These are phyloP conservation scores for Gadopsis bispinosus DNA, from an alignment of 2,797 vertebrate species.

Conservation along the genomic window DNA sequence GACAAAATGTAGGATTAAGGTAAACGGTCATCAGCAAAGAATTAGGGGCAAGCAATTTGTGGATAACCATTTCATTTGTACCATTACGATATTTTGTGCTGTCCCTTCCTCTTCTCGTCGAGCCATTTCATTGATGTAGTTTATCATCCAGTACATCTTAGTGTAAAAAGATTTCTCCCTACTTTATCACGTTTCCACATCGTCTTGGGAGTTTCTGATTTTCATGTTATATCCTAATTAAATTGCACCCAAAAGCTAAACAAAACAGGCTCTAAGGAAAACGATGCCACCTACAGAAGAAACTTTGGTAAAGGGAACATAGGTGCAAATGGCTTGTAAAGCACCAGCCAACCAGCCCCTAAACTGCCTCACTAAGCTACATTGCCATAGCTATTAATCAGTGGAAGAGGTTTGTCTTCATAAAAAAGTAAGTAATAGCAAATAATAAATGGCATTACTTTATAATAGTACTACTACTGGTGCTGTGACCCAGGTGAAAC, in stretches of 20 bases:
- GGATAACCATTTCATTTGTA: background rate
- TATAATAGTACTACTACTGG: background rate
- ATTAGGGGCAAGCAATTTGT: background rate
- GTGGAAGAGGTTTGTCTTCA: too few species aligned
- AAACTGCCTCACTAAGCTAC: background rate
- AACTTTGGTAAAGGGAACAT: too few species aligned
- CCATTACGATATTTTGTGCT: background rate
- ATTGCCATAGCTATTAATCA: background rate
- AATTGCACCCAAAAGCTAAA: too few species aligned
- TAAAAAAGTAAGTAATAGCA: background rate
- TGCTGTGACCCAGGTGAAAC: slow-evolving; percentile 11
- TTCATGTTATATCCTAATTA: background rate
- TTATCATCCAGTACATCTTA: background rate
- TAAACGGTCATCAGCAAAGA: too few species aligned
- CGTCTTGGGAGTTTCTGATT: too few species aligned
- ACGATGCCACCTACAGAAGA: too few species aligned
- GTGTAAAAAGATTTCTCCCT: background rate
- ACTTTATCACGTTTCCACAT: background rate
- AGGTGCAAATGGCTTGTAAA: too few species aligned
- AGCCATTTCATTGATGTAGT: background rate
- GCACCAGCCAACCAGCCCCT: too few species aligned
- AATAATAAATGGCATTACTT: background rate
- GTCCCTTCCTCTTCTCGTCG: background rate
- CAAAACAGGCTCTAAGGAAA: too few species aligned
- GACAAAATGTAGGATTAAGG: background rate